Conservation (phyloP, 2,113 vertebrate species). For the Donacobius atricapilla region DNA sequence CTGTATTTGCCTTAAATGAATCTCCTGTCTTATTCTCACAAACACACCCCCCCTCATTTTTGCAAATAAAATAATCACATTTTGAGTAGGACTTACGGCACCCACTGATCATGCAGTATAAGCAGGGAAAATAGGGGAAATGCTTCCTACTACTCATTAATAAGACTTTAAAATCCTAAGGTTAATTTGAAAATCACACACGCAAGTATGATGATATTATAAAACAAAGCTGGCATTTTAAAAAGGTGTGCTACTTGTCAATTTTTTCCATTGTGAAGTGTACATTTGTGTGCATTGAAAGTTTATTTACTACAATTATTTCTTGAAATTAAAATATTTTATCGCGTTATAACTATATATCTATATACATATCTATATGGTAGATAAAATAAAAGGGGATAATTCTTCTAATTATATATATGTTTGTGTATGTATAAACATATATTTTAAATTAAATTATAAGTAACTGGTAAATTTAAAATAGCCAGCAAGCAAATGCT, state of each 20-base stretch:
- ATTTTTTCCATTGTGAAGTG: neutral
- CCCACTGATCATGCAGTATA: neutral
- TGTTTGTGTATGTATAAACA: neutral
- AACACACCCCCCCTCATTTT: accelerated
- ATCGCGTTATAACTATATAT: neutral
- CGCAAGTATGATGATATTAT: neutral
- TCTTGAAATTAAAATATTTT: neutral
- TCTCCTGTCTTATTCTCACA: neutral
- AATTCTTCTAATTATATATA: neutral
- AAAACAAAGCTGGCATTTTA: neutral
- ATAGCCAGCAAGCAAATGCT: neutral
- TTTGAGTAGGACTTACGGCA: neutral
- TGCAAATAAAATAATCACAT: neutral
- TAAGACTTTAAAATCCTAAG: neutral
- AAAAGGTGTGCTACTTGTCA: neutral
- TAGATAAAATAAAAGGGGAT: neutral
- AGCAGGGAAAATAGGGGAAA: neutral
- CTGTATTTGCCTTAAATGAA: neutral
- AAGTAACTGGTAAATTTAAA: neutral
- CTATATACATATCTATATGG: neutral
- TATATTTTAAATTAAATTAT: neutral
- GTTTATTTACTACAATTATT: neutral
- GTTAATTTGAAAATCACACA: neutral
- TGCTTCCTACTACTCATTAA: neutral
- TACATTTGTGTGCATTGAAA: neutral